Base-by-base conservation (phyloP, 53 echinoderm and acorn worm genomes). In the Paracentrotus lividus region DNA sequence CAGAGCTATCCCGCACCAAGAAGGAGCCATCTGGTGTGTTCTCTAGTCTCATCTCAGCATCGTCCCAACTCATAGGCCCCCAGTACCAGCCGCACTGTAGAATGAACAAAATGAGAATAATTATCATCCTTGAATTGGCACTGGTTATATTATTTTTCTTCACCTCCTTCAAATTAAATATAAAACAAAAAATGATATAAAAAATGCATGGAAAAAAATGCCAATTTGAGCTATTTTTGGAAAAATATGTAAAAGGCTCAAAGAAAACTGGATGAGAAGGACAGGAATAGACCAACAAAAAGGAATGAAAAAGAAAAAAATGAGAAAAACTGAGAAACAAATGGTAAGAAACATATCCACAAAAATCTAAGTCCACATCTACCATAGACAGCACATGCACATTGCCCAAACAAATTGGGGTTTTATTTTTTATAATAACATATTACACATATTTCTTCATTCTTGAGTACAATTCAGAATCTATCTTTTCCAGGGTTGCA, bases 61-160 rank as follows among this genome's bases (percentile, higher is more conserved):
- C 99, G 29, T 99, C 99, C 99, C 99, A 99, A 68, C 96, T 97
- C 99, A 99, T 99, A 0, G 99, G 99, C 2, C 99, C 99, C 99
- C 99, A 99, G 96, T 99, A 99, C 99, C 99, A 99, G 68, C 99
- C 99, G 94, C 96, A 97, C 99, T 99, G 88, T 26, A 10, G 34
- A 5, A 58, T 31, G 7, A 64, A 40, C 18, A 0, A n/a, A n/a
- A n/a, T n/a, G n/a, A n/a, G n/a, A n/a, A n/a, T n/a, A n/a, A n/a
- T n/a, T n/a, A n/a, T n/a, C n/a, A n/a, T n/a, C n/a, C n/a, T n/a
- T n/a, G n/a, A n/a, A n/a, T n/a, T n/a, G n/a, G n/a, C n/a, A n/a
- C n/a, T n/a, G n/a, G n/a, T n/a, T n/a, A n/a, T n/a, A n/a, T n/a
- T n/a, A n/a, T n/a, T n/a, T n/a, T n/a, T n/a, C n/a, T n/a, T n/a